Conservation (phyloP, 2,113 vertebrate species). For the Marmota monax region DNA sequence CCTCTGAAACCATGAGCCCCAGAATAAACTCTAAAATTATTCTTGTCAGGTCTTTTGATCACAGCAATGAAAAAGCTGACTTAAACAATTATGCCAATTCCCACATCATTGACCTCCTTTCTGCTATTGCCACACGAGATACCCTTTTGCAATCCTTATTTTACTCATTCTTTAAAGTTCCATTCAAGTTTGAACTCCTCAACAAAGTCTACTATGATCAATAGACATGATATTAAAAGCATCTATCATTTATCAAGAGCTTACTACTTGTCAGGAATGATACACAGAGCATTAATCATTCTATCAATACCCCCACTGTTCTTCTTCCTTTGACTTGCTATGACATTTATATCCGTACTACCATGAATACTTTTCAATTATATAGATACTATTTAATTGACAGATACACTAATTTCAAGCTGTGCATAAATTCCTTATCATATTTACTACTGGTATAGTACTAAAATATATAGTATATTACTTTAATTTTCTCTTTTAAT, state of each 20-base stretch:
- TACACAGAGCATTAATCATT: background rate
- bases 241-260: background rate
- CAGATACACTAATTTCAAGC: background rate
- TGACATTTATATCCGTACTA: background rate
- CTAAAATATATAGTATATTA: background rate
- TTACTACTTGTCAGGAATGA: background rate
- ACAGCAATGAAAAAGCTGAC: too few relatives aligned
- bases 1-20: too few relatives aligned
- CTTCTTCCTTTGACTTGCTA: background rate
- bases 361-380: constrained; percentile 43
- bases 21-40: too few relatives aligned
- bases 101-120: background rate
- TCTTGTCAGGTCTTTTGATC: too few relatives aligned
- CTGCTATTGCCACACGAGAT: background rate
- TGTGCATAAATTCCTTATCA: background rate
- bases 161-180: background rate
- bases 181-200: background rate
- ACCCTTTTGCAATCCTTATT: background rate
- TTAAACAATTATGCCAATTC: background rate
- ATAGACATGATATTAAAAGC: background rate
- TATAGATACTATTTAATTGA: background rate
- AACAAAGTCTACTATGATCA: background rate
- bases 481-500: constrained; percentile 16
- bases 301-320: background rate
- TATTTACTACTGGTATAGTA: background rate